Base-by-base conservation (phyloP, 2,797 vertebrate genomes). In the Syngnathus rostellatus region DNA sequence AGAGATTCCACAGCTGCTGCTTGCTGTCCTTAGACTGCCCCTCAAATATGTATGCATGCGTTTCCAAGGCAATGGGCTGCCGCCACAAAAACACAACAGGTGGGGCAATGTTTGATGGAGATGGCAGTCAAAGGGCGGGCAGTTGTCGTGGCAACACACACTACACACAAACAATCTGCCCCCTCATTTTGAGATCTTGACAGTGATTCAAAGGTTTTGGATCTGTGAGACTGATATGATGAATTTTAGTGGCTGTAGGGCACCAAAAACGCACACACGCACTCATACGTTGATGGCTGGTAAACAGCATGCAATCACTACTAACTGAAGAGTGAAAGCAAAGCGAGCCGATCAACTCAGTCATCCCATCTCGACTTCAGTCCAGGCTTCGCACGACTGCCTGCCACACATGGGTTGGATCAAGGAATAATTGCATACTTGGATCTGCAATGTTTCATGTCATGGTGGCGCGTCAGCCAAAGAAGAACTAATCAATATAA, bases 141-240 rank as follows among this genome's bases (percentile, higher is more conserved):
- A 43, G 85, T 86, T 85, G 87, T 83, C 84, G 83, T 80, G 75
- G 84, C 57, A 83, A 87, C 78, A 62, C 23, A 62, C 62, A 45
- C 65, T 59, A 60, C 59, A 81, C 66, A 83, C 63, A 86, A 88
- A 89, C 78, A 88, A 79, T 77, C 5, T 40, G 62, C 60, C 71
- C 61, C 58, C 72, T 77, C 77, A 55, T 78, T 75, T 57, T 65
- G 48, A 65, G 76, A 77, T 79, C 67, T 72, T 19, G 43, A 68
- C 68, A 62, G 46, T 41, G 58, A 69, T 73, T 81, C 54, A 77
- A 68, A 81, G 62, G 68, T 76, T 73, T 43, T 53, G 53, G 69
- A 70, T 55, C 61, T 23, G 63, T 59, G 16, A 70, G 64, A 63
- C 38, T 48, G 62, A 70, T 67, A 64, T 41, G 54, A 72, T 53